phyloP scores from a whole-genome alignment of 2,113 vertebrate genomes.

The Pteruthius melanotis region DNA sequence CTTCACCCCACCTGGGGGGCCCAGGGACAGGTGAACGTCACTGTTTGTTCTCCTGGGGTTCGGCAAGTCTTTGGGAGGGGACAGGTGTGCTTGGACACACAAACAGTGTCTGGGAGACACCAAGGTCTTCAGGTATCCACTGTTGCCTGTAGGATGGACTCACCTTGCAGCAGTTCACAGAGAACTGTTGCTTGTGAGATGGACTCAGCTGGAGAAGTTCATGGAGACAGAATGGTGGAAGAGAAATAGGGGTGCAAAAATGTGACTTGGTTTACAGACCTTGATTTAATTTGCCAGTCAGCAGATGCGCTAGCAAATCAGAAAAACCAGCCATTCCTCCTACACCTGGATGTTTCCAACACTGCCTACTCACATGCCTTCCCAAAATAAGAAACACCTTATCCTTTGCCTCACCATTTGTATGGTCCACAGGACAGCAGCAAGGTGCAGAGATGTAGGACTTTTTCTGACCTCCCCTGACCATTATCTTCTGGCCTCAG shows the following conservation, averaged over 20 bases:
- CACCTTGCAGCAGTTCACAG: not conserved
- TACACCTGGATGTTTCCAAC: not conserved
- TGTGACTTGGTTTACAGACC: not conserved
- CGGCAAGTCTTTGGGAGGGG: not conserved
- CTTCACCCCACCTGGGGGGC: not conserved
- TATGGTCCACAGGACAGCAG: not conserved
- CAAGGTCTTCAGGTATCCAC: not conserved
- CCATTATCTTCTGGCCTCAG: not conserved
- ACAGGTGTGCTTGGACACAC: not conserved
- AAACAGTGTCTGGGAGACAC: not conserved
- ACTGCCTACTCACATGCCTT: not conserved
- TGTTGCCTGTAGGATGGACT: not conserved
- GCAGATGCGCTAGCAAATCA: not conserved
- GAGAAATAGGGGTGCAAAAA: not conserved
- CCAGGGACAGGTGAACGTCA: rapidly evolving
- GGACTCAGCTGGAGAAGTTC: not conserved
- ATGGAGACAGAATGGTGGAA: not conserved
- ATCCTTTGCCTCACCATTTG: not conserved
- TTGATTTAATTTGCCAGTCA: not conserved
- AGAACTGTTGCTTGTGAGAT: not conserved
- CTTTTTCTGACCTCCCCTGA: not conserved
- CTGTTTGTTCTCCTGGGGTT: not conserved
- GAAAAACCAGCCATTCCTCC: not conserved
- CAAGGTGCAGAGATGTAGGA: not conserved
- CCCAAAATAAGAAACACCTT: not conserved